These are phyloP conservation scores for Stenotaenia linearis DNA, from an alignment of 2,888 invertebrate species.

Conservation along the genomic window DNA sequence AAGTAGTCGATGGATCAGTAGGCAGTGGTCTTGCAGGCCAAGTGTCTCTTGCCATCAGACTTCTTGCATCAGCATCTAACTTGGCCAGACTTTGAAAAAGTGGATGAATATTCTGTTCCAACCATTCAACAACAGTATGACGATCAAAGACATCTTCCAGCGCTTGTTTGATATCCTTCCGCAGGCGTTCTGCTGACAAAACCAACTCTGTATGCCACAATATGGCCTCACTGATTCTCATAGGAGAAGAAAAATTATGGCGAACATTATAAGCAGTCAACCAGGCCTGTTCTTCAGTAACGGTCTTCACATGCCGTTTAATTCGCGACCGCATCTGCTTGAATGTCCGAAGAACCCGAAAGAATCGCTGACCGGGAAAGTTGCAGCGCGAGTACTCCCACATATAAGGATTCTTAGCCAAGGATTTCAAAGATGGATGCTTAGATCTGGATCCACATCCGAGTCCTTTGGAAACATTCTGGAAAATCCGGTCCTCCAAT, in stretches of 20 bases:
- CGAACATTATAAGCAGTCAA: constrained; percentile 64
- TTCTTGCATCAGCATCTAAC: constrained; percentile 11
- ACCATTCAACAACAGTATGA: constrained; percentile 41
- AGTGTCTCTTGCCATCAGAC: constrained; percentile 24
- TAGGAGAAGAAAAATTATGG: constrained; percentile 61
- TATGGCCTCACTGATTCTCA: constrained; percentile 47
- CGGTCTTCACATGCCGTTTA: constrained; percentile 38
- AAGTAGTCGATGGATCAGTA: neutral
- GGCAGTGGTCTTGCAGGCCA: constrained; percentile 30
- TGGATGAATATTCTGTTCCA: constrained; percentile 41
- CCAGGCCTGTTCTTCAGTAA: constrained; percentile 54
- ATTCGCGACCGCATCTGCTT: constrained; percentile 36
- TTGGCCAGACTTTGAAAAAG: neutral
- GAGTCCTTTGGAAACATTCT: constrained; percentile 51
- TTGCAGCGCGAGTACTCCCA: constrained; percentile 59
- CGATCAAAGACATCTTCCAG: constrained; percentile 53
- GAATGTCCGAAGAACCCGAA: constrained; percentile 41
- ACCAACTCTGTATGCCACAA: constrained; percentile 48
- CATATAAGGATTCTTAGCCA: constrained; percentile 58
- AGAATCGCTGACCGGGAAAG: constrained; percentile 59
- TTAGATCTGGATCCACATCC: constrained; percentile 52
- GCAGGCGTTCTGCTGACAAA: constrained; percentile 48
- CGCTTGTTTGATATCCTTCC: constrained; percentile 52
- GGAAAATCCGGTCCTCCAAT: constrained; percentile 53
- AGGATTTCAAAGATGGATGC: constrained; percentile 41